Conservation (phyloP, 2,888 invertebrate genomes). For the Nudaria mundana region DNA sequence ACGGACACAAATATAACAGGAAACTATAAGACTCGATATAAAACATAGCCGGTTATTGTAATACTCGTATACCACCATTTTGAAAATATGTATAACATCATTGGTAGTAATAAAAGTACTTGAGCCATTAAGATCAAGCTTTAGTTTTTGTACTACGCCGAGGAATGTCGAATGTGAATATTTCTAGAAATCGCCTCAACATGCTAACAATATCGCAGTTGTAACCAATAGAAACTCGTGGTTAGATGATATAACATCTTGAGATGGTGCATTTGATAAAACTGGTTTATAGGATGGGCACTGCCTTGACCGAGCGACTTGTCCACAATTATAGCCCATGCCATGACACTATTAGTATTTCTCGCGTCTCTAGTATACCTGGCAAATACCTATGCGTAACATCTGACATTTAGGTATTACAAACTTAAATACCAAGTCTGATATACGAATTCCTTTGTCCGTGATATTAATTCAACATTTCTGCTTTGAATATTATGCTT, state of each 20-base stretch:
- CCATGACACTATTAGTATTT: conserved; percentile 67
- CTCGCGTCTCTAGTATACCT: conserved; percentile 26
- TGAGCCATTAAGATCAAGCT: conserved; percentile 1
- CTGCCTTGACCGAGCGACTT: conserved; percentile 66
- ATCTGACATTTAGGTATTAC: conserved; percentile 39
- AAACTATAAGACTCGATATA: conserved; percentile 24
- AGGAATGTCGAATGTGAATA: background rate
- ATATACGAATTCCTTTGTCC: conserved; percentile 34
- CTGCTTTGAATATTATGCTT: background rate
- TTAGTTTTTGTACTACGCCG: conserved; percentile 1
- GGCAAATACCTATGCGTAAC: conserved; percentile 35
- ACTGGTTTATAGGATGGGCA: conserved; percentile 38
- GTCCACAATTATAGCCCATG: conserved; percentile 46
- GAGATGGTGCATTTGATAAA: too few species aligned
- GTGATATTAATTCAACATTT: conserved; percentile 13
- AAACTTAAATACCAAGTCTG: conserved; percentile 26
- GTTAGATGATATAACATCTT: conserved; percentile 46
- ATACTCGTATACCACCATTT: too few species aligned
- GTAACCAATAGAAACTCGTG: conserved; percentile 6
- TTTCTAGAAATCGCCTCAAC: background rate
- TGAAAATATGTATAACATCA: background rate
- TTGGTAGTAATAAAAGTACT: background rate
- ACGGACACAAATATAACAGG: conserved; percentile 32
- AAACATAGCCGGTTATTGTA: conserved; percentile 14
- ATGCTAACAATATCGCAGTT: background rate